A percentile compares a stretch with the other conserved stretches of the same genome.
Evolutionary conservation across 2,888 invertebrate genomes (phyloP).

Genomic region (Taenaris catops): DNA sequence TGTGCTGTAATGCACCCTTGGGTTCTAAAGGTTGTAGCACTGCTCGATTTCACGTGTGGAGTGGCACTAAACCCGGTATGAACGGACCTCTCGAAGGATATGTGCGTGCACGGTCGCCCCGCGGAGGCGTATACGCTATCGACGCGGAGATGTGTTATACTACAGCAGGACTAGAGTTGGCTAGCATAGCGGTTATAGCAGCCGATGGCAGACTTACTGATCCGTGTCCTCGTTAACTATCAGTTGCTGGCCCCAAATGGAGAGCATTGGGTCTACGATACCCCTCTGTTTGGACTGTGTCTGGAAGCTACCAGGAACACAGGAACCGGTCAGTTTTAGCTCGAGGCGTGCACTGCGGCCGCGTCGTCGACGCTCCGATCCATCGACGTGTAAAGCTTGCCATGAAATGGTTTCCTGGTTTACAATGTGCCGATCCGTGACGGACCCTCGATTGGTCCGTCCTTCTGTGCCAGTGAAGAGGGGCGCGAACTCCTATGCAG

Average conservation of each 20-base stretch:
- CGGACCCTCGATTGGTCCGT: no score
- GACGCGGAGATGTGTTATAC: constrained; percentile 99
- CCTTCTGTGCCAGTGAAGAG: no score
- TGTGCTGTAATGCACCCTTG: constrained; percentile 81
- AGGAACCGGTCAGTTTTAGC: constrained; percentile 52
- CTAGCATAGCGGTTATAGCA: constrained; percentile 91
- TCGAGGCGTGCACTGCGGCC: constrained; percentile 20
- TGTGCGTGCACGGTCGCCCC: constrained; percentile 77
- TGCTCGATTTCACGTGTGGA: constrained; percentile 88
- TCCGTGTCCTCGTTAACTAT: constrained; percentile 98
- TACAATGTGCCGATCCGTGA: no score
- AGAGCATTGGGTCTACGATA: constrained; percentile 99
- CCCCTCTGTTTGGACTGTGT: constrained; percentile 95
- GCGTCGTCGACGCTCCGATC: constrained; percentile 16
- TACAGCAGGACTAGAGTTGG: constrained; percentile 90
- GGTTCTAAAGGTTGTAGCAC: constrained; percentile 82
- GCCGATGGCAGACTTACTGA: constrained; percentile 90
- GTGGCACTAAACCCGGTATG: constrained; percentile 83
- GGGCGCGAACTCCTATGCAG: no score
- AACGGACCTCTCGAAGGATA: constrained; percentile 87
- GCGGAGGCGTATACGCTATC: constrained; percentile 86
- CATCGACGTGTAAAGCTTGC: background rate
- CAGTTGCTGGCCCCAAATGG: constrained; percentile 98
- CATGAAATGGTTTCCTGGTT: no score
- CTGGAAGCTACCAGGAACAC: constrained; percentile 86